Base-by-base conservation (phyloP, 2,888 invertebrate species). In the Phania funesta region DNA sequence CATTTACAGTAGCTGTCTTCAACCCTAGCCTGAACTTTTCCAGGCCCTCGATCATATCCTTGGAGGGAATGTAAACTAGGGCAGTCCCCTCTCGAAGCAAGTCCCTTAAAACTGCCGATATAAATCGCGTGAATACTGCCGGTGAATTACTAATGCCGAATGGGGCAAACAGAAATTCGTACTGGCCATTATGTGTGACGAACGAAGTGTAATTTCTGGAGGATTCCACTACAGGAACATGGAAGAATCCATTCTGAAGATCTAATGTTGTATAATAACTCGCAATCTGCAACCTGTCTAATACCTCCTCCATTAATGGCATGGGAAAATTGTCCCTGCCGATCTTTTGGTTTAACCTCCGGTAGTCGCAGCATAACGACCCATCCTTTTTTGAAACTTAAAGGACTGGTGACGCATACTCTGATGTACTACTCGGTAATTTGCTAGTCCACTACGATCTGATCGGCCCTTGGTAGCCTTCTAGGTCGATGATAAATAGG, bases 361-460 rank as follows among this genome's bases (percentile, higher is more conserved):
- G 91, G 9, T 52, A 52, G 26, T 52, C 90, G 0, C 90, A 85
- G 76, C 90, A 91, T 74, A 83, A 58, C 74, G 65, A 2, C 88
- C 86, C 41, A 4, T 41, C 41, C 9, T 41, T 41, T 4, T 41
- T 41, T 9, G 41, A 41, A 16, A 41, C 41, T 1, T n/a, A 16
- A 5, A 41, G n/a, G 16, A 41, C 16, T 16, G 41, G 41, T 16
- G 41, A 41, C 16, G 41, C 41, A 62, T 87, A 90, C n/a, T 89
- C 87, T 0, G 89, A 89, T 22, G 52, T 56, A 16, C 87, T 87
- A 89, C n/a, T 80, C 56, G 0, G 85, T 62, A n/a, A 90, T 84
- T 77, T 87, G 87, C 0, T 78, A 32, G 7, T 89, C 84, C 0
- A 90, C 80, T 4, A 56, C 20, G 6, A 18, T 8, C 22, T 71